These are phyloP conservation scores for Ips typographus DNA, from an alignment of 1,140 invertebrate genomes.

Conservation along the genomic window DNA sequence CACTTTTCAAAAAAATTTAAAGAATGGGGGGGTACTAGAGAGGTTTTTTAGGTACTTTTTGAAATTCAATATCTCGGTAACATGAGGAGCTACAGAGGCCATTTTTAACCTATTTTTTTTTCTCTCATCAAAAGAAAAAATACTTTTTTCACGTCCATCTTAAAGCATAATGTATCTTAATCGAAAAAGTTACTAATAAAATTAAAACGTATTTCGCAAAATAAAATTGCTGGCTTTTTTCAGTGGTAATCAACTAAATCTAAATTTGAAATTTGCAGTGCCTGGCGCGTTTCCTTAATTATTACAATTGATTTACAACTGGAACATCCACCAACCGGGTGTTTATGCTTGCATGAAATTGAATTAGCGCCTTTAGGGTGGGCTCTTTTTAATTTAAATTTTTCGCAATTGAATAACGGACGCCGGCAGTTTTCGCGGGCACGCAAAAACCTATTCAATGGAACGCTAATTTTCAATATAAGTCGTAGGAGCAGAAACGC, in stretches of 20 bases:
- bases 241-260: slow-evolving; percentile 8
- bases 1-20: too few relatives aligned
- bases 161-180: background rate
- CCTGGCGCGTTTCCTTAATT: slow-evolving; percentile 15
- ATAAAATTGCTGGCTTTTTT: background rate
- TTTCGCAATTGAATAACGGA: slow-evolving; percentile 16
- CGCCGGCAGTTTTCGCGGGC: background rate
- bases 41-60: too few relatives aligned
- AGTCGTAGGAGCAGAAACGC: too few relatives aligned
- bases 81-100: too few relatives aligned
- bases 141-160: too few relatives aligned
- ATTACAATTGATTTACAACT: slow-evolving; percentile 25
- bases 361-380: slow-evolving; percentile 18
- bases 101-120: background rate
- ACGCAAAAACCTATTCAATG: too few relatives aligned
- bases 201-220: background rate
- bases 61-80: too few relatives aligned
- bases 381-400: slow-evolving; percentile 24
- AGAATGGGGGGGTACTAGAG: too few relatives aligned
- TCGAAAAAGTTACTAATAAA: background rate
- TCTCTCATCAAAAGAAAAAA: background rate
- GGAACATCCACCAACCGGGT: slow-evolving; percentile 18
- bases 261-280: slow-evolving; percentile 16
- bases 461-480: too few relatives aligned
- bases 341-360: slow-evolving; percentile 28